These are phyloP conservation scores for Planiliza haematocheilus DNA, from an alignment of 2,113 vertebrate genomes.

Conservation along the genomic window DNA sequence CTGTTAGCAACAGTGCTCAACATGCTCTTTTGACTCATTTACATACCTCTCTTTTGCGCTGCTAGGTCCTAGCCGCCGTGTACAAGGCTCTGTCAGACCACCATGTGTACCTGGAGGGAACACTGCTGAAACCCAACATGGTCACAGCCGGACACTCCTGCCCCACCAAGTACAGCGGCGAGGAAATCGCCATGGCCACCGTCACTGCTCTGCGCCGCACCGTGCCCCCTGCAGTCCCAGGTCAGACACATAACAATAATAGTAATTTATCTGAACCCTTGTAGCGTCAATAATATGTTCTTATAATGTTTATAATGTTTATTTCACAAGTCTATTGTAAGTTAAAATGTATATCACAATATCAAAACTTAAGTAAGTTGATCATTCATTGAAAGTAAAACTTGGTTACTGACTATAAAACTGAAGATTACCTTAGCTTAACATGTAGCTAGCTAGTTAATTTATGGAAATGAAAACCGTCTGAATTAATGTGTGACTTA, in stretches of 20 bases:
- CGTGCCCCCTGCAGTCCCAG: constrained; percentile 94
- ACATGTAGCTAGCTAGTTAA: too few relatives aligned
- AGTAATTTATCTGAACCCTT: too few relatives aligned
- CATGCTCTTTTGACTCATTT: background rate
- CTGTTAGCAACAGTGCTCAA: background rate
- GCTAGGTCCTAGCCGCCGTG: constrained; percentile 92
- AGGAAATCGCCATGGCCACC: constrained; percentile 96
- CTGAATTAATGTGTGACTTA: too few relatives aligned
- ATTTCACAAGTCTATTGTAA: too few relatives aligned
- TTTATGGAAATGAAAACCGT: too few relatives aligned
- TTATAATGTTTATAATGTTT: too few relatives aligned
- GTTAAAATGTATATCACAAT: too few relatives aligned
- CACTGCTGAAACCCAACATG: constrained; percentile 98
- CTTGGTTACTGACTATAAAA: too few relatives aligned
- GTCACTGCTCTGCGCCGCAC: constrained; percentile 96
- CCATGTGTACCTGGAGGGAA: constrained; percentile 96
- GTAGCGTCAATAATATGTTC: too few relatives aligned
- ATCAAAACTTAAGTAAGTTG: too few relatives aligned
- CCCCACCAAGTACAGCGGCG: constrained; percentile 88
- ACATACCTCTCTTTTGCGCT: background rate
- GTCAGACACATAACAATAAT: constrained; percentile 55
- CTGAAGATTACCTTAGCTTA: too few relatives aligned
- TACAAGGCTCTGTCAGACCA: constrained; percentile 98
- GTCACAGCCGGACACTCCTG: constrained; percentile 96
- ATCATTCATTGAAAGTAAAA: too few relatives aligned